These are phyloP conservation scores for Tenebrio molitor DNA, from an alignment of 1,140 invertebrate species.

Conservation along the genomic window DNA sequence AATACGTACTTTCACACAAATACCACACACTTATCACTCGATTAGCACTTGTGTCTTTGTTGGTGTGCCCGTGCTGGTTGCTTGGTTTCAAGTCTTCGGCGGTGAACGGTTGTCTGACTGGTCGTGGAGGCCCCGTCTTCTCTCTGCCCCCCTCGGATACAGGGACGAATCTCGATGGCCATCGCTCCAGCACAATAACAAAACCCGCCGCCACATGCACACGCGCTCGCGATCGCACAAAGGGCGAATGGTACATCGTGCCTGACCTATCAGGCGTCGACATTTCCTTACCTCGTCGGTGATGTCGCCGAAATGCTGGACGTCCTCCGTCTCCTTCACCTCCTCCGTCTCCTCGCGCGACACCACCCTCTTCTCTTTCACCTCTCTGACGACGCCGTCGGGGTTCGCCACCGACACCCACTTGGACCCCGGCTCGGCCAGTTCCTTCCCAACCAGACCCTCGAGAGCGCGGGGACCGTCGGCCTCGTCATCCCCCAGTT, in stretches of 20 bases:
- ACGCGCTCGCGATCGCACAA: slow-evolving; percentile 13
- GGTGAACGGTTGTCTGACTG: slow-evolving; percentile 58
- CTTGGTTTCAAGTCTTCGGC: slow-evolving; percentile 41
- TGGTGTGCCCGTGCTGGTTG: slow-evolving; percentile 6
- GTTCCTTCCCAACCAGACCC: slow-evolving; percentile 54
- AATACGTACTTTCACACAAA: slow-evolving; percentile 25
- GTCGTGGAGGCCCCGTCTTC: slow-evolving; percentile 48
- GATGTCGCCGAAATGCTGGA: slow-evolving; percentile 84
- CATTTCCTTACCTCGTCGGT: slow-evolving; percentile 79
- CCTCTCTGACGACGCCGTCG: slow-evolving; percentile 83
- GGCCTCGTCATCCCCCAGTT: slow-evolving; percentile 65
- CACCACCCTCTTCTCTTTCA: slow-evolving; percentile 82
- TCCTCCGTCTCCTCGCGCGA: slow-evolving; percentile 88
- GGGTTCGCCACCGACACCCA: slow-evolving; percentile 75
- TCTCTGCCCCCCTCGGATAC: slow-evolving; percentile 31
- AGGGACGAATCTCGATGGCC: slow-evolving; percentile 34
- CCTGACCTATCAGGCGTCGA: slow-evolving; percentile 8
- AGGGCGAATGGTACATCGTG: slow-evolving; percentile 17
- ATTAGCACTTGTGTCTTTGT: slow-evolving; percentile 30
- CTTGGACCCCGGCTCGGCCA: slow-evolving; percentile 70
- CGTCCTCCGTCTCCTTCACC: slow-evolving; percentile 84
- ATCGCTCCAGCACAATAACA: slow-evolving; percentile 14
- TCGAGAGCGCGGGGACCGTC: slow-evolving; percentile 65
- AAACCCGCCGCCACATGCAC: slow-evolving; percentile 21
- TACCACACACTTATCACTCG: slow-evolving; percentile 31